Conservation (phyloP, 1,140 invertebrate species). For the Hypsibius dujardini region DNA sequence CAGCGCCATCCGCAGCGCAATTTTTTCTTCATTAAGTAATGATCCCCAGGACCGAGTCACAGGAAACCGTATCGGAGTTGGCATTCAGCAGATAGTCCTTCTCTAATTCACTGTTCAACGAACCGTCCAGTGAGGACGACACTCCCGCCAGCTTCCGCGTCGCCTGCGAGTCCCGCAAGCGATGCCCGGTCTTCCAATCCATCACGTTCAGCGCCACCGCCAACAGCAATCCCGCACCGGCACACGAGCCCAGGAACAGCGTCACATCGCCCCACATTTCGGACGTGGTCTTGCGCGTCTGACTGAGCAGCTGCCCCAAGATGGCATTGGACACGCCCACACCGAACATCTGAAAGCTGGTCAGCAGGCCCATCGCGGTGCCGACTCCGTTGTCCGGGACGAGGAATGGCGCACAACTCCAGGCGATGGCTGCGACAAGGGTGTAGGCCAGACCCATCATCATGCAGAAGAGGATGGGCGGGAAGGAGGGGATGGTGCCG, state of each 20-base stretch:
- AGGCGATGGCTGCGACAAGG: slow-evolving; percentile 16
- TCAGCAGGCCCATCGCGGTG: slow-evolving; percentile 6
- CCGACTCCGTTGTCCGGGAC: slow-evolving; percentile 1
- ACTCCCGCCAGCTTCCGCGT: not conserved
- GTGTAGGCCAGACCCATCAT: slow-evolving; percentile 16
- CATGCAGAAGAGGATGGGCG: not conserved
- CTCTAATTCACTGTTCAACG: too few relatives aligned
- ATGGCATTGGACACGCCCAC: slow-evolving; percentile 5
- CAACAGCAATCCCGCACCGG: not conserved
- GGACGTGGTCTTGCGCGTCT: not conserved
- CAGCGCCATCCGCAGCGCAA: too few relatives aligned
- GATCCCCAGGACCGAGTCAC: too few relatives aligned
- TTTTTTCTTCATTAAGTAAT: too few relatives aligned
- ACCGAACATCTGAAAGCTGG: slow-evolving; percentile 6
- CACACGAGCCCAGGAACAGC: not conserved
- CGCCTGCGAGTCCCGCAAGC: slow-evolving; percentile 2
- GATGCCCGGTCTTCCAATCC: not conserved
- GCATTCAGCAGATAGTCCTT: too few relatives aligned
- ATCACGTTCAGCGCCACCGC: not conserved
- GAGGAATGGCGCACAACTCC: slow-evolving; percentile 13
- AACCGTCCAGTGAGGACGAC: too few relatives aligned
- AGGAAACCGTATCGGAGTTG: too few relatives aligned
- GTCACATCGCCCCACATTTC: slow-evolving; percentile 10
- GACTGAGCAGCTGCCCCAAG: not conserved
- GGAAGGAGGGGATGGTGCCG: not conserved